These are phyloP conservation scores for Colletes gigas DNA, from an alignment of 1,140 invertebrate species.

Conservation along the genomic window DNA sequence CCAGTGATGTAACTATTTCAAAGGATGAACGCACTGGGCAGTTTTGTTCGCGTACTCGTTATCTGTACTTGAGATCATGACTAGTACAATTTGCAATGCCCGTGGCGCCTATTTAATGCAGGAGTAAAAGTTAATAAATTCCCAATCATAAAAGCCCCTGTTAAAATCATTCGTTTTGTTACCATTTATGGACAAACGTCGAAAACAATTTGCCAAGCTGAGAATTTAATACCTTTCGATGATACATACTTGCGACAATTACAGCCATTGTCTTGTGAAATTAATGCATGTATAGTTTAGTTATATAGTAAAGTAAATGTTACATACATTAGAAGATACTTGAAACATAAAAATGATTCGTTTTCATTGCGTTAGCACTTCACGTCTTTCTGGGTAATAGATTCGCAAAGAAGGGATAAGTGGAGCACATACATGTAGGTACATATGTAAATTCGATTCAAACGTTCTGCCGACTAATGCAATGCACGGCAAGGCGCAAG, in stretches of 20 bases:
- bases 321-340: not conserved
- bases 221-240: no score
- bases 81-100: not conserved
- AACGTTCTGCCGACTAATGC: no score
- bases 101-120: not conserved
- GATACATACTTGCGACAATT: no score
- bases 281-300: no score
- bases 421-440: no score
- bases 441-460: no score
- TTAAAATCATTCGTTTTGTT: not conserved
- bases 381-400: not conserved
- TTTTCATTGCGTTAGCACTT: not conserved
- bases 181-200: no score
- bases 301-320: not conserved
- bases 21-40: not conserved
- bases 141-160: no score
- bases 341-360: not conserved
- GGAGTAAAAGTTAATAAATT: not conserved
- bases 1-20: conserved; percentile 9
- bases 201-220: no score
- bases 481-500: no score
- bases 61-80: not conserved
- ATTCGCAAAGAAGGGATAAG: not conserved
- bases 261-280: no score
- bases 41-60: not conserved